Evolutionary conservation across 2,888 invertebrate genomes (phyloP), one percentile per base, ranked within the genome.

Genomic region (Lasioglossum vierecki): DNA sequence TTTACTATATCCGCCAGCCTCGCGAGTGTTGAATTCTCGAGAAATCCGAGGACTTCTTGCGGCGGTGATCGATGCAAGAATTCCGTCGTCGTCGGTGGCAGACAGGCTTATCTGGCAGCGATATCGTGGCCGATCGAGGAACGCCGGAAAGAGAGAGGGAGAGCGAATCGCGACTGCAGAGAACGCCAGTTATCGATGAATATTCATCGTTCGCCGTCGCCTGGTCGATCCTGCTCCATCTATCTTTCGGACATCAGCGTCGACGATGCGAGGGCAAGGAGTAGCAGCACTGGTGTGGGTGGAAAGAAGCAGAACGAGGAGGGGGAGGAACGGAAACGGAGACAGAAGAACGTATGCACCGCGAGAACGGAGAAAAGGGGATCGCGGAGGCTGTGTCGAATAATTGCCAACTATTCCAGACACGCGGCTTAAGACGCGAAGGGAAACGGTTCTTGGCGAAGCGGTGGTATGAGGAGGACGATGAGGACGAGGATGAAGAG

Each of bases 321-420:
- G 70, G 49, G 11, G 60, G 72, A 39, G 70, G 57, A 76, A 39
- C 74, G 66, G 70, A 73, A 80, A 79, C 85, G 76, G 46, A 78
- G 72, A 79, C 63, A 41, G 82, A 80, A 66, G 80, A 85, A 5
- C 44, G 46, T 39, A 30, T 49, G 66, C 30, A 76, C 41, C 44
- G 57, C 60, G 66, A 63, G 76, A 71, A 71, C 63, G 77, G 53
- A 75, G 84, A 82, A 78, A 85, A 80, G 78, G 82, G 80, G 77
- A 83, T 79, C 79, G 49, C 72, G 72, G 76, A 86, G 84, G 77
- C 83, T 83, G 88, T 90, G 91, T 91, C 91, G 91, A 92, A 93
- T 94, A 93, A 94, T 93, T 93, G 92, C 91, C 92, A 91, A 93
- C 93, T 93, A 93, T 94, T 93, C 93, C 91, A 87, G 87, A 92